These are phyloP conservation scores for Sporophila hypoxantha DNA, from an alignment of 2,113 vertebrate genomes.

Conservation along the genomic window DNA sequence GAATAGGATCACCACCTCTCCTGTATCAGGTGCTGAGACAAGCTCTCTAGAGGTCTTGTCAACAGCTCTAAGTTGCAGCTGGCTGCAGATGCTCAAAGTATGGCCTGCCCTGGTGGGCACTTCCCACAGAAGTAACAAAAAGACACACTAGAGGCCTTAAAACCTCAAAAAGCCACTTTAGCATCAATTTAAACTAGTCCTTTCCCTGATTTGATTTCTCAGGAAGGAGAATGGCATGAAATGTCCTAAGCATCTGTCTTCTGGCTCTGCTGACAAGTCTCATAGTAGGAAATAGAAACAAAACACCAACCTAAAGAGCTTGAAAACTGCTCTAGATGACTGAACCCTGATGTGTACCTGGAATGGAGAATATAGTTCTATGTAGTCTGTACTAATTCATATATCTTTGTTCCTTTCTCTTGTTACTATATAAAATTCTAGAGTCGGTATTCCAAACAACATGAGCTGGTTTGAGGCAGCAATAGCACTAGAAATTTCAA, in stretches of 20 bases:
- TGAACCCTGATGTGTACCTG: neutral
- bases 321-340: neutral
- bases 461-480: neutral
- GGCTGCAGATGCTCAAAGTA: neutral
- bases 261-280: neutral
- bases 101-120: neutral
- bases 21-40: slow-evolving; percentile 2
- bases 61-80: neutral
- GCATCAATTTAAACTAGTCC: neutral
- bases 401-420: neutral
- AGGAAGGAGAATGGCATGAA: neutral
- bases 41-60: slow-evolving; percentile 15
- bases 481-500: neutral
- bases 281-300: neutral
- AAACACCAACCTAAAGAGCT: neutral
- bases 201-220: neutral
- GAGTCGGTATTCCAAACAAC: neutral
- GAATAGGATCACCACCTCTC: neutral
- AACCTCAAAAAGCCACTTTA: neutral
- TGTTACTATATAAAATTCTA: neutral
- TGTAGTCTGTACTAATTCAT: neutral
- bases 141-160: neutral
- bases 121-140: neutral
- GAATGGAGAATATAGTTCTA: neutral
- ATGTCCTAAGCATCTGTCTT: neutral